These are phyloP conservation scores for Setipinna tenuifilis DNA, from an alignment of 2,797 vertebrate genomes.

Conservation along the genomic window DNA sequence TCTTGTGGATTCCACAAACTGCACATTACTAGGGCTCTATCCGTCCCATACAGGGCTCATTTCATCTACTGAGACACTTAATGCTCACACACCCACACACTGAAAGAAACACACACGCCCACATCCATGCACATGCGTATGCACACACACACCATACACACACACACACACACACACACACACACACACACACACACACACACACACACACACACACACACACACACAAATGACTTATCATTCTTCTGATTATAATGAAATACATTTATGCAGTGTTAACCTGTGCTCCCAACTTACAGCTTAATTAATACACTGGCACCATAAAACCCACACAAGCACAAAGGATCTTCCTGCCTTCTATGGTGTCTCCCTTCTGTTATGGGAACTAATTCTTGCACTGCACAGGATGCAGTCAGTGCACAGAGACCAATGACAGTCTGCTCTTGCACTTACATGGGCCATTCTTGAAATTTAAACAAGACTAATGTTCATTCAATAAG, in stretches of 20 bases:
- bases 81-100: not conserved
- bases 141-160: not conserved
- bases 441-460: not conserved
- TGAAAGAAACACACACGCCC: not conserved
- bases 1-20: not conserved
- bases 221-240: not conserved
- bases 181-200: not conserved
- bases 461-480: not conserved
- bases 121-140: not conserved
- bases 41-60: not conserved
- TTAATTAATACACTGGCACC: not conserved
- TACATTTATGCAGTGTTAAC: not conserved
- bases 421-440: not conserved
- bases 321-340: constrained; percentile 18
- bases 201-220: not conserved
- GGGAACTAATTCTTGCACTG: not conserved
- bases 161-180: not conserved
- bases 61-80: constrained; percentile 7
- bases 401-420: not conserved
- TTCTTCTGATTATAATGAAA: not conserved
- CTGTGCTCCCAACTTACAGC: not conserved
- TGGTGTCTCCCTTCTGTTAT: not conserved
- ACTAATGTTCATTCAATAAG: not conserved
- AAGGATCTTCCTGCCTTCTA: not conserved
- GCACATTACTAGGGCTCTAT: not conserved